Evolutionary conservation across 2,113 vertebrate species (phyloP), one percentile per base, ranked within the genome.

Genomic region (Plectropomus leopardus): DNA sequence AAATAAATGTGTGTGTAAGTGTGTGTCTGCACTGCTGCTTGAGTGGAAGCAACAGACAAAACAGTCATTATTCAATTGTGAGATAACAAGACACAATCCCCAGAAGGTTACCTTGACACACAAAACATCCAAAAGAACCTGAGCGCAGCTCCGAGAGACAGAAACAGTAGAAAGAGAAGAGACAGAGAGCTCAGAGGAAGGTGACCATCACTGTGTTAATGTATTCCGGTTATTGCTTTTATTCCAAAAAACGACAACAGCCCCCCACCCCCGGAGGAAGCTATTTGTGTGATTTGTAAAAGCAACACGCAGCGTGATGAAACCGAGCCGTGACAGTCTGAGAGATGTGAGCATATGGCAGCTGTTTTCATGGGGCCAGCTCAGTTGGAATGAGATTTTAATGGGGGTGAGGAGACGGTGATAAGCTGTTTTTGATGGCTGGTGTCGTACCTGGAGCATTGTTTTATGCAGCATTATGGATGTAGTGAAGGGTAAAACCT

Each of bases 31-130:
- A 3, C 67, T 63, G 14, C 21, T 48, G 26, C 72, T 65, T 3
- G 5, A 78, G 45, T 44, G 47, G 44, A 70, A 67, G 53, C 55
- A 59, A 15, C 51, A 66, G 80, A 69, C 54, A 51, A 59, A 86
- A 78, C 32, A 85, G 68, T 82, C 58, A 82, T 86, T 84, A 86
- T 84, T 88, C 50, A 72, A 73, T 54, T 42, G 23, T 44, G 50
- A 61, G 65, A 80, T 58, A 66, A 78, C 59, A 66, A 70, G 48
- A 65, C 73, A 65, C 51, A 55, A 73, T 80, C 70, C 88, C 83
- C 82, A 84, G 78, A 93, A 92, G 87, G 89, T 90, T 86, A 85
- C 82, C 75, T 82, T 79, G 86, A 79, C 81, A 86, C 44, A 59
- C 8, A 82, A 86, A 79, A 61, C 58, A 74, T 61, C 54, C 80